These are phyloP conservation scores for Eupeodes luniger DNA, from an alignment of 2,888 invertebrate genomes.

Conservation along the genomic window DNA sequence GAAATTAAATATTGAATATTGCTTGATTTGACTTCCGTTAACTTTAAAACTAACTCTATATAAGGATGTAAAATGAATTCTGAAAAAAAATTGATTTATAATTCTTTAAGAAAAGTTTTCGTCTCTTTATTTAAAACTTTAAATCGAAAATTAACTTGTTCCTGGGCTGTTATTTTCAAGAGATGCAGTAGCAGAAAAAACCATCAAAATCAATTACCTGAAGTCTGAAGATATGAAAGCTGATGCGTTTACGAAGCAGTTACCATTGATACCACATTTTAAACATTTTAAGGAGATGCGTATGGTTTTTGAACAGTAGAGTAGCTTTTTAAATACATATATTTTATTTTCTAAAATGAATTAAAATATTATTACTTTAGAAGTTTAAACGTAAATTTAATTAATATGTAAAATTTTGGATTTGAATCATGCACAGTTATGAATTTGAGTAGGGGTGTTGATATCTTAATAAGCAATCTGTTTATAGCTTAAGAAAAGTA, in stretches of 20 bases:
- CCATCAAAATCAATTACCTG: neutral
- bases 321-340: neutral
- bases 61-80: no score
- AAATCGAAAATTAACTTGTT: no score
- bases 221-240: slow-evolving; percentile 40
- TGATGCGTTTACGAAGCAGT: slow-evolving; percentile 19
- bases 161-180: no score
- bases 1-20: no score
- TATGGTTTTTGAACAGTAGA: slow-evolving; percentile 21
- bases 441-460: no score
- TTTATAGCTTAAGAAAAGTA: no score
- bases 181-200: slow-evolving; percentile 18
- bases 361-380: neutral
- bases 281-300: slow-evolving; percentile 40
- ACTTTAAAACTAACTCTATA: no score
- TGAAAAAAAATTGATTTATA: no score
- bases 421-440: neutral
- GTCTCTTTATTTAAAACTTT: no score
- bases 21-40: no score
- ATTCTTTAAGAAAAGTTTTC: no score
- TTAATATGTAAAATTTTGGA: neutral
- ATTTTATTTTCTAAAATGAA: neutral
- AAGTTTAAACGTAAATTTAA: neutral
- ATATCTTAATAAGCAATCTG: no score
- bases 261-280: slow-evolving; percentile 15